phyloP scores from a whole-genome alignment of 2,888 invertebrate species.

The Cynaeus angustus region DNA sequence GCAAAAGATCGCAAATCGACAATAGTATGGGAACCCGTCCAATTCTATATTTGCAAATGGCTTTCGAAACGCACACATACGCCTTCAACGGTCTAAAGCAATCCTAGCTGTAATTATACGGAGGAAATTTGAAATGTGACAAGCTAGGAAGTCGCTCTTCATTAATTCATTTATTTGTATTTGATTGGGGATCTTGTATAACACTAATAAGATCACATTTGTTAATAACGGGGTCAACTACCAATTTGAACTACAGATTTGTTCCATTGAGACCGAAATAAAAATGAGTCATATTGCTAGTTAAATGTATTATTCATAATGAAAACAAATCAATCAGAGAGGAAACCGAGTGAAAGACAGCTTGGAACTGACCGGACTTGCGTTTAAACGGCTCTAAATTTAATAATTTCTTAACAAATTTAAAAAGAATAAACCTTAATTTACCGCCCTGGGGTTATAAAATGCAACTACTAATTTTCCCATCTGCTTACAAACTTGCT shows the following conservation, averaged over 20 bases:
- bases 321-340: constrained; percentile 50
- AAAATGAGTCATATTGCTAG: constrained; percentile 56
- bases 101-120: constrained; percentile 11
- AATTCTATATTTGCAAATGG: constrained; percentile 69
- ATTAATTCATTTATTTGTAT: constrained; percentile 58
- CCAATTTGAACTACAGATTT: constrained; percentile 63
- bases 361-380: too few species aligned
- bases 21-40: constrained; percentile 69
- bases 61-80: constrained; percentile 63
- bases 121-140: background rate
- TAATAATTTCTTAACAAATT: background rate
- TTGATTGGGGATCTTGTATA: constrained; percentile 57
- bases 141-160: constrained; percentile 22
- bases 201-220: constrained; percentile 61
- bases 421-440: constrained; percentile 2
- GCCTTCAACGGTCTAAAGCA: background rate
- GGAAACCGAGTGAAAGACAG: too few species aligned
- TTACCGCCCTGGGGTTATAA: background rate
- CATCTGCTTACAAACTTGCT: constrained; percentile 19
- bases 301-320: constrained; percentile 48
- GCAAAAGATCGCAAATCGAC: constrained; percentile 72
- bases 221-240: constrained; percentile 62
- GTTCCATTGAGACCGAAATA: constrained; percentile 61
- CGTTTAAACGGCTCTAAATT: too few species aligned
- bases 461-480: constrained; percentile 14